Conservation (phyloP, 2,888 invertebrate genomes). For the Orchesella flavescens region DNA sequence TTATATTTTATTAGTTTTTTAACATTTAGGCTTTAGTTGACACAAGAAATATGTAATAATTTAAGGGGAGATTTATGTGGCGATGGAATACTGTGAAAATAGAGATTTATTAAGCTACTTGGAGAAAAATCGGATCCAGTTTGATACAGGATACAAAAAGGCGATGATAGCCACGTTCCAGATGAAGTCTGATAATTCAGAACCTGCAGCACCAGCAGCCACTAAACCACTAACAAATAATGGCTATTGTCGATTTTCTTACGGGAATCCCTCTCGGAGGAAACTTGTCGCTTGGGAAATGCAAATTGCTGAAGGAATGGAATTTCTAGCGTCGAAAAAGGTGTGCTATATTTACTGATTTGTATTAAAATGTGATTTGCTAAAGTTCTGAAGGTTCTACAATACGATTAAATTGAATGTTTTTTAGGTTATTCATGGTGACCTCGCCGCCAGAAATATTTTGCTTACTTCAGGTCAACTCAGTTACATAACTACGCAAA, state of each 20-base stretch:
- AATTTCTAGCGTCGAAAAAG: conserved; percentile 40
- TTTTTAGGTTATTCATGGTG: conserved; percentile 44
- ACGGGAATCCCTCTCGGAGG: background rate
- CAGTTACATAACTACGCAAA: conserved; percentile 42
- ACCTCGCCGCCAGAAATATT: conserved; percentile 51
- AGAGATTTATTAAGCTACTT: conserved; percentile 51
- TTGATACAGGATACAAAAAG: background rate
- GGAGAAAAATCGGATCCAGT: too few relatives aligned
- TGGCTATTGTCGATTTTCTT: conserved; percentile 32
- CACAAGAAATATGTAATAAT: too few relatives aligned
- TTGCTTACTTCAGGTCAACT: conserved; percentile 26
- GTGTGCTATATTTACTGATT: background rate
- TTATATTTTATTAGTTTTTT: too few relatives aligned
- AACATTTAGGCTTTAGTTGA: too few relatives aligned
- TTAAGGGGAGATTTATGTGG: conserved; percentile 52
- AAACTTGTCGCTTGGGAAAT: conserved; percentile 27
- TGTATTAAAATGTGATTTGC: too few relatives aligned
- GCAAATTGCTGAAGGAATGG: conserved; percentile 47
- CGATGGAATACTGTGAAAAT: conserved; percentile 49
- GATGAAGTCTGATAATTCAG: too few relatives aligned
- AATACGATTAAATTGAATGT: too few relatives aligned
- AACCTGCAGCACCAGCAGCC: background rate
- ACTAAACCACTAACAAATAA: background rate
- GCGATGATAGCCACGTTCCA: background rate
- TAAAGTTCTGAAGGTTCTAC: too few relatives aligned